phyloP scores from a whole-genome alignment of 1,140 invertebrate species.

The Pachyrhynchus sulphureomaculatus region DNA sequence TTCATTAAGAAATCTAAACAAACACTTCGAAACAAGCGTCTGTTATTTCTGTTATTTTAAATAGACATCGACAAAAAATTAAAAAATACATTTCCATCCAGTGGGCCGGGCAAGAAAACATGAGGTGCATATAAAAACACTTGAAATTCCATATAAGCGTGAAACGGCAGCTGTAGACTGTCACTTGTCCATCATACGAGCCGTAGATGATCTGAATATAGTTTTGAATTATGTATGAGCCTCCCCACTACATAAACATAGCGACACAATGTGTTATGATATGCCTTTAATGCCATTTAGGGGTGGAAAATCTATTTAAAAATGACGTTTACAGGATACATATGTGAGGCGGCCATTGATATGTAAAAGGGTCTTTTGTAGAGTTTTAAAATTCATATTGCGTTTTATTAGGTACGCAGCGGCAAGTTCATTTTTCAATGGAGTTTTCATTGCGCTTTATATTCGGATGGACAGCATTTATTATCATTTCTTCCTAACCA shows the following conservation, averaged over 20 bases:
- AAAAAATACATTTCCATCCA: constrained; percentile 6
- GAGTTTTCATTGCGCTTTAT: constrained; percentile 23
- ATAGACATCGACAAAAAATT: constrained; percentile 9
- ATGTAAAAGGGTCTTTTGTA: constrained; percentile 46
- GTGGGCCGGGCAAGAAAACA: constrained; percentile 16
- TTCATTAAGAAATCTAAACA: constrained; percentile 21
- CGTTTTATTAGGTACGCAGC: constrained; percentile 36
- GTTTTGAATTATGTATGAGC: constrained; percentile 48
- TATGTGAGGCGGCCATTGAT: constrained; percentile 47
- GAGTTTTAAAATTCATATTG: constrained; percentile 46
- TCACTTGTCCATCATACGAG: constrained; percentile 48
- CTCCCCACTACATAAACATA: constrained; percentile 47
- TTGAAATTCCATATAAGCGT: constrained; percentile 30
- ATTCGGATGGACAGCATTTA: constrained; percentile 24
- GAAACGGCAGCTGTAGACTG: constrained; percentile 47
- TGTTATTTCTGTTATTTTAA: constrained; percentile 4
- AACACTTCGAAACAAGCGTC: constrained; percentile 26
- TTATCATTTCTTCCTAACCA: constrained; percentile 39
- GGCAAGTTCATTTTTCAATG: constrained; percentile 32
- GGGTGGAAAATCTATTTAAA: constrained; percentile 49
- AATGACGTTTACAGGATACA: constrained; percentile 50
- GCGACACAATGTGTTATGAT: constrained; percentile 47
- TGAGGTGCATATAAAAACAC: constrained; percentile 23
- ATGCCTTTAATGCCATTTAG: constrained; percentile 46
- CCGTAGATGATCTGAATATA: constrained; percentile 47